Evolutionary conservation across 2,888 invertebrate genomes (phyloP).

Genomic region (Caenorhabditis japonica): DNA sequence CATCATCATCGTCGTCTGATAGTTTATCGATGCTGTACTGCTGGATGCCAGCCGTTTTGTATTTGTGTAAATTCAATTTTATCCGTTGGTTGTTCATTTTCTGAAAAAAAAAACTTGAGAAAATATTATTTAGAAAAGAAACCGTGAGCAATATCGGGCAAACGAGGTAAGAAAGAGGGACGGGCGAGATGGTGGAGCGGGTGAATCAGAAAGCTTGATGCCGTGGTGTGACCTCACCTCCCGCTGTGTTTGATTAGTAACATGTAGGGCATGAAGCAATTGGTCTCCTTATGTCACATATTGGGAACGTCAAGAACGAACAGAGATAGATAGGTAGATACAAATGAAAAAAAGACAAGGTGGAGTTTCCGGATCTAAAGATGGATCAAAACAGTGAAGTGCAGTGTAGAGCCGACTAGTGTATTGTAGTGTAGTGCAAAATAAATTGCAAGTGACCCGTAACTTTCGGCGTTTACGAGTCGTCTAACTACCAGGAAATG

Average conservation of each 20-base stretch:
- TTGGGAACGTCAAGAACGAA: background rate
- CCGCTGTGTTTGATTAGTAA: conserved; percentile 16
- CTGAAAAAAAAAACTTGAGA: background rate
- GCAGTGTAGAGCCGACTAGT: too few relatives aligned
- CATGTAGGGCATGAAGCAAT: conserved; percentile 1
- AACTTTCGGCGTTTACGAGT: conserved; percentile 20
- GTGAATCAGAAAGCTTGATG: conserved; percentile 8
- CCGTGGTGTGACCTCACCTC: background rate
- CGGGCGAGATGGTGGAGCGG: background rate
- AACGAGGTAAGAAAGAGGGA: background rate
- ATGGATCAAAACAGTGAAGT: background rate
- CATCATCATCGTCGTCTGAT: conserved; percentile 44
- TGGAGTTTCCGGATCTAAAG: conserved; percentile 1
- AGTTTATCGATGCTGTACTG: conserved; percentile 40
- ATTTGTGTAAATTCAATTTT: conserved; percentile 46
- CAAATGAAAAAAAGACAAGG: background rate
- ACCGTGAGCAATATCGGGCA: background rate
- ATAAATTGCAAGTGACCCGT: conserved; percentile 28
- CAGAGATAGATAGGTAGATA: background rate
- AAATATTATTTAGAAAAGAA: background rate
- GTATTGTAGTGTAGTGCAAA: too few relatives aligned
- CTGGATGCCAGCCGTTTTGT: conserved; percentile 40
- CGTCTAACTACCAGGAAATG: conserved; percentile 17
- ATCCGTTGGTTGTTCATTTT: conserved; percentile 30
- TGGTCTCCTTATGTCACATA: background rate